Evolutionary conservation across 2,797 vertebrate species (phyloP), one percentile per base, ranked within the genome.

Genomic region (Chaetophractus vellerosus): DNA sequence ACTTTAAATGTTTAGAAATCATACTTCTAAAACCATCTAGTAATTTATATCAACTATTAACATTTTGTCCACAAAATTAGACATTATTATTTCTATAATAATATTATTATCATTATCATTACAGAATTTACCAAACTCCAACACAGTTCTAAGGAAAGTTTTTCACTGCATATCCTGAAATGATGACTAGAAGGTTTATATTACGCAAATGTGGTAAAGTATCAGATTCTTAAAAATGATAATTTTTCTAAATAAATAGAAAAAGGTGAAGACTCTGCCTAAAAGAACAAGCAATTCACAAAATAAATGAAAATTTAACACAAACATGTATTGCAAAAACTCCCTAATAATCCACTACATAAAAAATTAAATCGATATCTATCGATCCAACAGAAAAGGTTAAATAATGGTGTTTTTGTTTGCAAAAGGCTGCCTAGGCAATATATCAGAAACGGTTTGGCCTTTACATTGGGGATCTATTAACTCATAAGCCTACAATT

Each of bases 241-340:
- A 84, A 6, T 9, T 64, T 74, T 84, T 52, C 64, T 79, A 90
- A 90, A 59, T 48, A 78, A 93, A 75, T 45, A 64, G 6, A 61
- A 71, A 79, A 89, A 64, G 5, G 64, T 36, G 28, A 72, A 92
- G 14, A 75, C 6, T 4, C 14, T 92, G 28, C 9, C 81, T n/a
- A 86, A 86, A 76, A 45, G 14, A 88, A 33, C 9, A 90, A 74
- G 23, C 14, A 83, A 59, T 45, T 69, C 4, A 64, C 10, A 72
- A 92, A 82, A 63, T 78, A 91, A 75, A 38, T 61, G 64, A 6
- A 68, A 93, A 78, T 41, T 12, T 38, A 33, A 82, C 83, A 85
- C 6, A 52, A 72, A 15, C 36, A 75, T 2, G 1, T 33, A 64
- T 57, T 15, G n/a, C 31, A 82, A 63, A 88, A 63, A 50, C 5